Evolutionary conservation across 2,113 vertebrate species (phyloP).

Genomic region (human): GRCh38 chr21:34619001-34619500

Average conservation of each 20-base stretch:
- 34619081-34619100: neutral
- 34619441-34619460: constrained; percentile 22
- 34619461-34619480: neutral
- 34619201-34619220: neutral
- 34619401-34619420: neutral
- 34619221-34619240: neutral
- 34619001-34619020: rapidly evolving
- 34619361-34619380: neutral
- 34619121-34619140: neutral
- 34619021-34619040: too few species aligned
- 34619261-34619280: too few species aligned
- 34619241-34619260: neutral
- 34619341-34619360: rapidly evolving
- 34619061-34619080: neutral
- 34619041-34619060: neutral
- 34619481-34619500: neutral
- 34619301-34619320: neutral
- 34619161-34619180: neutral
- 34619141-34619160: neutral
- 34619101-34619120: neutral
- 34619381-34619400: neutral
- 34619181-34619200: neutral
- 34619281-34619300: neutral
- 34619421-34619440: neutral
- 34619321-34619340: neutral